These are phyloP conservation scores for Pogona vitticeps DNA, from an alignment of 2,113 vertebrate species.

Conservation along the genomic window DNA sequence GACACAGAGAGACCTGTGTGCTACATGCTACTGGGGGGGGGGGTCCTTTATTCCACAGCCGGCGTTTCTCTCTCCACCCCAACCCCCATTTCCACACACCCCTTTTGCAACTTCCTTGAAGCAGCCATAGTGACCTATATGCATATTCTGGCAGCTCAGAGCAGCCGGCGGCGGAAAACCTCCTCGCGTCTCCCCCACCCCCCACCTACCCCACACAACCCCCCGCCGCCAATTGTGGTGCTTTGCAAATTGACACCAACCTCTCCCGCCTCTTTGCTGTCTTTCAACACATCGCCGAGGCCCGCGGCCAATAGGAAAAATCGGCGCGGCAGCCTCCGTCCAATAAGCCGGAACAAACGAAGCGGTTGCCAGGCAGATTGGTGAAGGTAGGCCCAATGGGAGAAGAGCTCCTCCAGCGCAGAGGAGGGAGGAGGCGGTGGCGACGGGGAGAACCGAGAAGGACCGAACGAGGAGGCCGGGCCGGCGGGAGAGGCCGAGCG, in stretches of 20 bases:
- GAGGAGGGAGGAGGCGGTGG: conserved; percentile 28
- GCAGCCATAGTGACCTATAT: conserved; percentile 3
- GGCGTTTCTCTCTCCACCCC: neutral
- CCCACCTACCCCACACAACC: neutral
- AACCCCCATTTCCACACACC: neutral
- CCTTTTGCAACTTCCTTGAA: neutral
- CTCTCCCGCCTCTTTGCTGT: neutral
- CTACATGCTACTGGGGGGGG: too few species aligned
- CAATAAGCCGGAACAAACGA: conserved; percentile 54
- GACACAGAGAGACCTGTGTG: neutral
- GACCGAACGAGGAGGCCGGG: conserved; percentile 36
- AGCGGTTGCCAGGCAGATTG: conserved; percentile 61
- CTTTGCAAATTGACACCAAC: neutral
- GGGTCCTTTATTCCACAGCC: neutral
- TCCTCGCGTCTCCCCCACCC: neutral
- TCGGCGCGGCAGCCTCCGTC: conserved; percentile 31
- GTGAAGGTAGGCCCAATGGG: conserved; percentile 52
- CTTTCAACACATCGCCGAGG: conserved; percentile 44
- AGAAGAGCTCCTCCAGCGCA: neutral
- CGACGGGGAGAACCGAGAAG: conserved; percentile 10
- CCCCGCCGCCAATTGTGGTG: neutral
- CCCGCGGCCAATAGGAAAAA: conserved; percentile 68
- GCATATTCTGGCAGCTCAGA: neutral
- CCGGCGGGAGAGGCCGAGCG: conserved; percentile 63
- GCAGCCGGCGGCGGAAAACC: neutral